phyloP scores from a whole-genome alignment of 2,888 invertebrate genomes.

The Pammene fasciana region DNA sequence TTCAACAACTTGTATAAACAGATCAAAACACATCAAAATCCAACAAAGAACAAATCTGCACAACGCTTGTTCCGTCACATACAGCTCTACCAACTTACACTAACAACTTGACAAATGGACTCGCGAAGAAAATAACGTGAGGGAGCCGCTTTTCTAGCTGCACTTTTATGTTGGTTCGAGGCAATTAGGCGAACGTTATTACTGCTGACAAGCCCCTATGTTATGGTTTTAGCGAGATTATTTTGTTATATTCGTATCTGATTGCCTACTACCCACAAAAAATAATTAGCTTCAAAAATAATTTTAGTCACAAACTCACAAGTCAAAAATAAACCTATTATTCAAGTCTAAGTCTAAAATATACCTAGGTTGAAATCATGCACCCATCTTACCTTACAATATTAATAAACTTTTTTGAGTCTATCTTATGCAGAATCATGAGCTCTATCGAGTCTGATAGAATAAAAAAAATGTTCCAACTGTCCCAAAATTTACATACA shows the following conservation, averaged over 20 bases:
- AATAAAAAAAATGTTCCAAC: too few relatives aligned
- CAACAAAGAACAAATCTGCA: conserved; percentile 59
- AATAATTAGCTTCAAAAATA: too few relatives aligned
- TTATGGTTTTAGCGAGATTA: conserved; percentile 29
- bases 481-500: too few relatives aligned
- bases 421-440: too few relatives aligned
- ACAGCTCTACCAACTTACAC: conserved; percentile 18
- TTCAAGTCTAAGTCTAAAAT: too few relatives aligned
- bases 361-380: too few relatives aligned
- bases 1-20: conserved; percentile 52
- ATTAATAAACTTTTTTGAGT: too few relatives aligned
- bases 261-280: not conserved
- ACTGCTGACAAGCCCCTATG: conserved; percentile 32
- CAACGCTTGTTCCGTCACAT: conserved; percentile 58
- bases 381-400: too few relatives aligned
- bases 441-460: too few relatives aligned
- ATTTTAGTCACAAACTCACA: too few relatives aligned
- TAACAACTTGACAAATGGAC: not conserved
- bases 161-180: conserved; percentile 2
- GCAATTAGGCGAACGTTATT: conserved; percentile 61
- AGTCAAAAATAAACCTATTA: too few relatives aligned
- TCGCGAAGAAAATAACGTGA: not conserved
- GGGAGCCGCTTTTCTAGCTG: not conserved
- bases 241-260: conserved; percentile 17
- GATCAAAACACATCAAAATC: conserved; percentile 68